Base-by-base conservation (phyloP, 30 jellyfish, hydroid and myxozoan genomes). In the Nemopilema nomurai region DNA sequence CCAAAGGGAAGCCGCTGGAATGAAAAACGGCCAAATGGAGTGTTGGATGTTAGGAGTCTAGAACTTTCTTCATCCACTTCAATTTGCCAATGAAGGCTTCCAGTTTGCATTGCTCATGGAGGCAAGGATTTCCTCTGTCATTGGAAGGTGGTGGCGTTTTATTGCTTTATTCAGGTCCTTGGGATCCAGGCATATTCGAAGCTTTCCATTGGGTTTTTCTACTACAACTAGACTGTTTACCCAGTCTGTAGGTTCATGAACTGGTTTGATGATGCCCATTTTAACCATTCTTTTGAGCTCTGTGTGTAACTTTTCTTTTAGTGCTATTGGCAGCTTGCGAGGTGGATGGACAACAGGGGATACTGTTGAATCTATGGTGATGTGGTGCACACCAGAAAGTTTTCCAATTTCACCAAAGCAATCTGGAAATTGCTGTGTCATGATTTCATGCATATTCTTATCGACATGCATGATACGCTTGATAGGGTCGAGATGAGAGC, bases 391-490 rank as follows among this genome's bases (percentile, higher is more conserved):
- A 28, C 69, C 88, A 57, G 95, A 96, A 41, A 82, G 89, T 74
- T 89, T 79, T 0, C 98, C 97, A 32, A 81, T 74, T 67, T 75
- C 96, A 6, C 97, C 96, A 91, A 86, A 76, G 53, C 98, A 91
- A 69, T 91, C 88, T 77, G 52, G 64, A 62, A 63, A 83, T 62
- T 75, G 69, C 32, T 74, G 63, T 57, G 73, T 28, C 78, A 88
- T 50, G 80, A 73, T 49, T 32, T 71, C 76, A 16, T 70, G 80
- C 80, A 49, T 31, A 30, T 25, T 29, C n/a, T 69, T 51, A 25
- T 51, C 69, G 18, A 51, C 77, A 51, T 71, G 52, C 82, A 72
- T 62, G 86, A 88, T 53, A 20, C 88, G 93, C 69, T 88, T 69
- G 41, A 88, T 50, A 3, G 80, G 88, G 72, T 88, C 70, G 64